phyloP scores from a whole-genome alignment of 2,888 invertebrate genomes.

The Trichogramma dendrolimi region DNA sequence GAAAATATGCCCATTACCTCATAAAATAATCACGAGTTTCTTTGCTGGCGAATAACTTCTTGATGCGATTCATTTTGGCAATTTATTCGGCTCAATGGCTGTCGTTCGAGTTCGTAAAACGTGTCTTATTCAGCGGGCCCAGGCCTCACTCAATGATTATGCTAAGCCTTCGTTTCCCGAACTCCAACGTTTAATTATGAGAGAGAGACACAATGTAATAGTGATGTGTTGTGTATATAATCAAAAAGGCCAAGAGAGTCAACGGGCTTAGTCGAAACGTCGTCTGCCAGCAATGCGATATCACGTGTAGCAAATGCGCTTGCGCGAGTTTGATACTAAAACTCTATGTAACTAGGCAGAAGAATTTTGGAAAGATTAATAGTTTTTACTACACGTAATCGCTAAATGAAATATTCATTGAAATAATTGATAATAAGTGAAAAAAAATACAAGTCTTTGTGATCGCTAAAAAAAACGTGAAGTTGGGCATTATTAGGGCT shows the following conservation, averaged over 20 bases:
- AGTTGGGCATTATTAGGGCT: no score
- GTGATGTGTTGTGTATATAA: no score
- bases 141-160: not conserved
- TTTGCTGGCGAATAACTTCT: conserved; percentile 64
- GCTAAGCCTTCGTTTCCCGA: not conserved
- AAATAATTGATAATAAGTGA: no score
- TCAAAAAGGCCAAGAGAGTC: not conserved
- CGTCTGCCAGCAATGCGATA: conserved; percentile 17
- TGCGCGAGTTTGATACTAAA: not conserved
- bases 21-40: conserved; percentile 81
- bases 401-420: not conserved
- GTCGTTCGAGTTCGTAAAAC: not conserved
- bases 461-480: no score
- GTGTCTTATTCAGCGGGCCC: no score
- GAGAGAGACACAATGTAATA: no score
- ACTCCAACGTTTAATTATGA: not conserved
- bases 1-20: conserved; percentile 60
- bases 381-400: not conserved
- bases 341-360: no score
- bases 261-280: not conserved
- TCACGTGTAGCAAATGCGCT: not conserved
- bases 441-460: not conserved
- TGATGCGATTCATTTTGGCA: conserved; percentile 43
- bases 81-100: not conserved
- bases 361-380: no score